phyloP scores from a whole-genome alignment of 2,113 vertebrate genomes.

The Elaphurus davidianus region DNA sequence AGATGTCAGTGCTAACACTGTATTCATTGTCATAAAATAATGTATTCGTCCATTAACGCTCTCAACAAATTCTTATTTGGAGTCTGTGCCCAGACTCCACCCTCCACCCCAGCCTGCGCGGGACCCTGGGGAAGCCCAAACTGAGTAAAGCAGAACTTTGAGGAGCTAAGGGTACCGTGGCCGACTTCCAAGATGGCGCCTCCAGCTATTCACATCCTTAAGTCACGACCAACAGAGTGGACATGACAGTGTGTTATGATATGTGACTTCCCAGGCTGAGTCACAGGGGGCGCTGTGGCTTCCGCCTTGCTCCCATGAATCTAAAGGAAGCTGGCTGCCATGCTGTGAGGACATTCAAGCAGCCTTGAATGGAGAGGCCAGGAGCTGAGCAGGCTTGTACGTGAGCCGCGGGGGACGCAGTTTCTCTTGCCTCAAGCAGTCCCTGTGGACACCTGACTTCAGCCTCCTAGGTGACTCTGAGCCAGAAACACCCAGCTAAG shows the following conservation, averaged over 20 bases:
- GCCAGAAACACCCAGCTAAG: not conserved
- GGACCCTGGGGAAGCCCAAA: not conserved
- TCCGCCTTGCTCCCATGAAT: not conserved
- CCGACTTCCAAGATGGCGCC: not conserved
- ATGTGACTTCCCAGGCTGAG: not conserved
- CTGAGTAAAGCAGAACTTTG: not conserved
- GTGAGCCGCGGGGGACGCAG: fast-evolving
- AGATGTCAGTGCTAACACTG: not conserved
- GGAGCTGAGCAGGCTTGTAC: fast-evolving
- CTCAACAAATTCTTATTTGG: not conserved
- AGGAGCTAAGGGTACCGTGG: not conserved
- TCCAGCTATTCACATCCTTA: not conserved
- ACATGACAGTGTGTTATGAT: fast-evolving
- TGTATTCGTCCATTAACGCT: not conserved
- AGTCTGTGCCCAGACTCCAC: too few relatives aligned
- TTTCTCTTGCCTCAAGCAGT: not conserved
- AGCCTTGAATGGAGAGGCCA: not conserved
- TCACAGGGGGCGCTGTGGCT: not conserved
- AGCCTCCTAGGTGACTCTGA: not conserved
- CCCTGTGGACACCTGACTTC: not conserved
- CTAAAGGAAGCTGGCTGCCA: not conserved
- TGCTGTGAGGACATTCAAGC: not conserved
- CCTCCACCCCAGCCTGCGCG: not conserved
- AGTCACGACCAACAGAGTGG: not conserved
- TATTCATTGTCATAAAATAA: not conserved